Percentiles rank a stretch among this genome's conserved stretches.
phyloP scores from a whole-genome alignment of 2,888 invertebrate genomes.

The Stenodera caucasica region DNA sequence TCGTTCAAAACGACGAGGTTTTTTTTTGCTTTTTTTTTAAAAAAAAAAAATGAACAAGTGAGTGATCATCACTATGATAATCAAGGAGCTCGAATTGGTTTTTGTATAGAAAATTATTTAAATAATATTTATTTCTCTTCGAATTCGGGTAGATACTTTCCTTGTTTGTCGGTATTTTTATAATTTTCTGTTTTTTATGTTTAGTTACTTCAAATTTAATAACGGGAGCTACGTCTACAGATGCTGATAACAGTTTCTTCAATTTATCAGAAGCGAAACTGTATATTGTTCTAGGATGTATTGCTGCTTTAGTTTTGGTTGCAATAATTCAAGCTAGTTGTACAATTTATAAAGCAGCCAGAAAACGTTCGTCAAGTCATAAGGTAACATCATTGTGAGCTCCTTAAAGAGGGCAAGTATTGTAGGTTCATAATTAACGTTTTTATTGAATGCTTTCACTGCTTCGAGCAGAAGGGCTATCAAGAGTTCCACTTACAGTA shows the following conservation, averaged over 20 bases:
- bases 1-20: too few relatives aligned
- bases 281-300: constrained; percentile 81
- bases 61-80: too few relatives aligned
- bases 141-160: background rate
- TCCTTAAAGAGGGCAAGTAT: constrained; percentile 45
- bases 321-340: constrained; percentile 82
- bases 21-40: too few relatives aligned
- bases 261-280: constrained; percentile 72
- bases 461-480: constrained; percentile 13
- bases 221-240: constrained; percentile 53
- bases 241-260: constrained; percentile 60
- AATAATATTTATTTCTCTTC: too few relatives aligned
- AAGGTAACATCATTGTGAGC: constrained; percentile 66
- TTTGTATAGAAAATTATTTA: too few relatives aligned
- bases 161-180: too few relatives aligned
- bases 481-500: background rate
- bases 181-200: constrained; percentile 33
- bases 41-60: too few relatives aligned
- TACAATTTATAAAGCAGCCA: constrained; percentile 73
- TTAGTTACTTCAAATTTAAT: constrained; percentile 61
- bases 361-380: constrained; percentile 61
- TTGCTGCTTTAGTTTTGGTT: constrained; percentile 76
- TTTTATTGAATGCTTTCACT: constrained; percentile 24
- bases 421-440: constrained; percentile 41
- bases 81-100: too few relatives aligned